Base-by-base conservation (phyloP, 2,797 vertebrate genomes). In the Crenuchus spilurus region DNA sequence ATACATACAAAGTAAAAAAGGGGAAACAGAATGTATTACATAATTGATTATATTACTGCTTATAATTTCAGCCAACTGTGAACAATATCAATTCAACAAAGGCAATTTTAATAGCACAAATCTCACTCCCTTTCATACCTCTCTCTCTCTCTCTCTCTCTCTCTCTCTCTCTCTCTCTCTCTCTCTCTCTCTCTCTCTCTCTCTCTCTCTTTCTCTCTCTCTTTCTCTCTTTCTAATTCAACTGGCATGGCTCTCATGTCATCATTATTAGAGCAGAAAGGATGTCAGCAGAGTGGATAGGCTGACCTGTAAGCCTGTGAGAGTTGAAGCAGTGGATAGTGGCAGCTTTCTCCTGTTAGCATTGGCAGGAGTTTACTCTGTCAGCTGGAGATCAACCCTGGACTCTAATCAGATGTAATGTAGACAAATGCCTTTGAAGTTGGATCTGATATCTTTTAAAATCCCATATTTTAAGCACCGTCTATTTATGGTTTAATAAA, bases 401-500 rank as follows among this genome's bases (percentile, higher is more conserved):
- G 61, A 75, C 67, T 74, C 67, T 71, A 76, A 81, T 84, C 82
- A 81, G 64, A 75, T 80, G 78, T 83, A 83, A 86, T 79, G 78
- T 71, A 78, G 78, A 83, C 79, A 76, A 80, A 81, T 74, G 67
- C 73, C 83, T 86, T 83, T 83, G 78, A 86, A 81, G 84, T 77
- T 67, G 39, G 74, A 78, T 66, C 76, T 74, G 72, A 80, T 83
- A 83, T 79, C 78, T 73, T 82, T 80, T 80, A 77, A 82, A 79
- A 76, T 72, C 72, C 61, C 68, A 76, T 83, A 81, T 83, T 84
- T 86, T 78, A 81, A 72, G 39, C 44, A 18, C 58, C 70, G 77
- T 58, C 82, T 80, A 80, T 80, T 84, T 85, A 76, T 81, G 75
- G 74, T 84, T 76, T 83, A 81, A 86, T 84, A 83, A 86, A 84